These are phyloP conservation scores for Caenorhabditis sulstoni DNA, from an alignment of 2,888 invertebrate genomes.

Conservation along the genomic window DNA sequence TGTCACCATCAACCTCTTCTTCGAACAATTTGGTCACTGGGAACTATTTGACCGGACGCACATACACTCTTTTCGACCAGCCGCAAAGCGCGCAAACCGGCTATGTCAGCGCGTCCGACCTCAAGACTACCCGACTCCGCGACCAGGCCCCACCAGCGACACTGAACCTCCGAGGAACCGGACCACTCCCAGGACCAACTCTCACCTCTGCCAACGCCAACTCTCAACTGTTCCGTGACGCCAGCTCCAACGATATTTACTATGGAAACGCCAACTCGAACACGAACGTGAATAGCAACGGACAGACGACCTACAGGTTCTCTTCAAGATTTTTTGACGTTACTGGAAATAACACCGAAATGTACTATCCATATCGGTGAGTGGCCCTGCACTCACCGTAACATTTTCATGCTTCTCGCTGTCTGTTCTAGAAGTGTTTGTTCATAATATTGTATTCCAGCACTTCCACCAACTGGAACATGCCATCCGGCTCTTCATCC, in stretches of 20 bases:
- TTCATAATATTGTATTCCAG: constrained; percentile 14
- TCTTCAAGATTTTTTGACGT: constrained; percentile 61
- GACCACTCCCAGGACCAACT: constrained; percentile 60
- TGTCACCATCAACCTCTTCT: constrained; percentile 13
- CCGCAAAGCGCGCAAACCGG: constrained; percentile 42
- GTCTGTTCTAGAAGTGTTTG: background rate
- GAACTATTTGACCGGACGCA: constrained; percentile 18
- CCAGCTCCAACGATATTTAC: constrained; percentile 36
- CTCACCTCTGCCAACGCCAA: constrained; percentile 30
- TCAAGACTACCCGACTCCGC: constrained; percentile 62
- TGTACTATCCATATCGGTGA: constrained; percentile 70
- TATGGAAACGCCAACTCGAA: constrained; percentile 46
- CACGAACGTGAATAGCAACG: constrained; percentile 18
- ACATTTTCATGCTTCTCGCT: constrained; percentile 1
- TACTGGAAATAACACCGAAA: constrained; percentile 58
- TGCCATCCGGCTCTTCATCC: constrained; percentile 20
- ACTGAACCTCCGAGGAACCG: constrained; percentile 51
- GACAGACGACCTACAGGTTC: constrained; percentile 39
- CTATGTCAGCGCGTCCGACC: constrained; percentile 59
- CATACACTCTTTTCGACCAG: constrained; percentile 53
- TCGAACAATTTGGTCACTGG: constrained; percentile 25
- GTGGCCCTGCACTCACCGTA: constrained; percentile 38
- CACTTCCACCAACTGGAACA: constrained; percentile 50
- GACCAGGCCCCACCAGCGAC: constrained; percentile 50
- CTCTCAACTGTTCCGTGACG: constrained; percentile 41